Evolutionary conservation across 30 jellyfish, hydroid and myxozoan genomes (phyloP), one percentile per base, ranked within the genome.

Genomic region (Aurelia aurita): DNA sequence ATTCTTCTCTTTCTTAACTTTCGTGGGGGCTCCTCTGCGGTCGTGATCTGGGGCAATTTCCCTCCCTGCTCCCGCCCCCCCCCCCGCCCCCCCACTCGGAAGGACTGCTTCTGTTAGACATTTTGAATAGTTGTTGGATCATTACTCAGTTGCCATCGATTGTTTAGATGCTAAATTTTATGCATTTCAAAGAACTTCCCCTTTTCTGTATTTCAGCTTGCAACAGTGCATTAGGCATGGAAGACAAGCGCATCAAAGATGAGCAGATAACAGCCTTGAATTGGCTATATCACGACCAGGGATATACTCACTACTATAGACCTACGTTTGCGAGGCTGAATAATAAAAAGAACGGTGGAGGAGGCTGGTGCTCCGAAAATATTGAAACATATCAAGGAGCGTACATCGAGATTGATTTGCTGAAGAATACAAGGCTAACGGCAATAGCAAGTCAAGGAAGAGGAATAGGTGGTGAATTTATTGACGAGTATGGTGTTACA

Each of bases 331-430:
- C 93, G 10, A 89, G 98, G 19, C 74, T 93, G 55, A 88, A 93
- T 65, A 61, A 46, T 82, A 58, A 70, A 43, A 54, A 70, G 77
- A 61, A 22, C 2, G 85, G 97, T 16, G 95, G 96, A 9, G 98
- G 98, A 22, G 97, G 91, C 9, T 93, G 98, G 98, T 93, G 98
- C 75, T 93, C 98, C 4, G 95, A 58, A 1, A 94, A 60, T 21
- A 55, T 57, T 35, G 93, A 74, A 53, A 55, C 26, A 22, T 59
- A 87, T 57, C 64, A 69, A 13, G 89, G 94, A 8, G 96, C 94
- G 45, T 88, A 73, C 80, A 60, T 93, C 16, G 96, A 93, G 77
- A 82, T 93, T 14, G 98, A 93, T 62, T 64, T 93, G 87, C 80
- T 86, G 39, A 72, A 51, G 46, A 62, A 93, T 44, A 88, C 89